Conservation (phyloP, 1,140 invertebrate species). For the Yoshiicerus persimilis region DNA sequence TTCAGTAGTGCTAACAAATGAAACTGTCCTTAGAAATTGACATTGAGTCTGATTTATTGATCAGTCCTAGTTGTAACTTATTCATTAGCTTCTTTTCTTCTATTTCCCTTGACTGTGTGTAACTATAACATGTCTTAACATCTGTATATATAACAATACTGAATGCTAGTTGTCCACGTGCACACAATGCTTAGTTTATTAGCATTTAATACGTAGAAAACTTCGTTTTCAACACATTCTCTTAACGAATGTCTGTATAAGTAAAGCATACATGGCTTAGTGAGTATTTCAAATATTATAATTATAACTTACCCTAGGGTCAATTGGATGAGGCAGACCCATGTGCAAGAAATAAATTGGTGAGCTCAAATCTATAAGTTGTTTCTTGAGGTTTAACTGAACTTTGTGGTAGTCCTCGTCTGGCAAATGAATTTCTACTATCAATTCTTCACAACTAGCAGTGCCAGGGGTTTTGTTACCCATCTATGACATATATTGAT, state of each 20-base stretch:
- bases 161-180: not conserved
- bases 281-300: no score
- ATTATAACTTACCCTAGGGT: slow-evolving; percentile 65
- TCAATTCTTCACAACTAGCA: slow-evolving; percentile 81
- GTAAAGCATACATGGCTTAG: no score
- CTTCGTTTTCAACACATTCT: no score
- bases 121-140: no score
- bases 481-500: slow-evolving; percentile 62
- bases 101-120: no score
- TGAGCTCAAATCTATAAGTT: slow-evolving; percentile 66
- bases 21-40: not conserved
- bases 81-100: slow-evolving; percentile 2
- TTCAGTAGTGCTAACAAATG: not conserved
- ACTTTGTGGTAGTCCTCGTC: slow-evolving; percentile 67
- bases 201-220: no score
- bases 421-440: slow-evolving; percentile 72
- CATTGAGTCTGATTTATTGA: not conserved
- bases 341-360: slow-evolving; percentile 69
- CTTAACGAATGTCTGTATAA: no score
- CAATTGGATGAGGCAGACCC: slow-evolving; percentile 73
- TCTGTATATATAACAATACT: not conserved
- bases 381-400: slow-evolving; percentile 69
- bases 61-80: not conserved
- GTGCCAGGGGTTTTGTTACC: slow-evolving; percentile 77
- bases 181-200: not conserved